Base-by-base conservation (phyloP, 2,888 invertebrate genomes). In the Eupelmus urozonus region DNA sequence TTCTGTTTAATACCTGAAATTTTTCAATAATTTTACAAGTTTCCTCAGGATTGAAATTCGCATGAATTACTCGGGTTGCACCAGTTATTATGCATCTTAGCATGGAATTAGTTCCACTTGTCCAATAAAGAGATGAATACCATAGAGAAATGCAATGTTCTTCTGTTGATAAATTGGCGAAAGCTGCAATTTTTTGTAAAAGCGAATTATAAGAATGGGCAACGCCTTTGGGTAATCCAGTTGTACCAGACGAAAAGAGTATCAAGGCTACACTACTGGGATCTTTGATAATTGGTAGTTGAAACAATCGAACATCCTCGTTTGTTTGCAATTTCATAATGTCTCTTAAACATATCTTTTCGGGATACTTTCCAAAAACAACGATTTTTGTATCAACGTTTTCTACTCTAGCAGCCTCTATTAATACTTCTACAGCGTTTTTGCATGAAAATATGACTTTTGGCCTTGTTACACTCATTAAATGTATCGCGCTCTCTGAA, bases 191-290 rank as follows among this genome's bases (percentile, higher is more conserved):
- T 55, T 82, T 80, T 0, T 69, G 42, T 16, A 84, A 49, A 2
- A 87, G 16, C 4, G 81, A 55, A 13, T 77, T 63, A 57, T 88
- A 85, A 1, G 87, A 82, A 0, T 87, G 62, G 2, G 85, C 81
- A 0, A 85, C 85, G 1, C 85, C 87, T 34, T 89, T 89, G 0
- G 89, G 86, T 4, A 84, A 29, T 0, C 87, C 88, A 0, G 88
- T 88, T 0, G 86, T 87, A 0, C 89, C 89, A 0, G 89, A 89
- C 0, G 88, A 87, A 53, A 85, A 88, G 1, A 88, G 27, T 1
- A 89, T 83, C 7, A 83, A 18, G 0, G 83, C 83, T 0, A 85
- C 83, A n/a, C 83, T 66, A 0, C 78, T 70, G 0, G 74, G 27
- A 40, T 81, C 65, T 0, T 79, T n/a, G 3, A 83, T 70, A 53